Base-by-base conservation (phyloP, 2,797 vertebrate species). In the Parauchenoglanis punctatus region DNA sequence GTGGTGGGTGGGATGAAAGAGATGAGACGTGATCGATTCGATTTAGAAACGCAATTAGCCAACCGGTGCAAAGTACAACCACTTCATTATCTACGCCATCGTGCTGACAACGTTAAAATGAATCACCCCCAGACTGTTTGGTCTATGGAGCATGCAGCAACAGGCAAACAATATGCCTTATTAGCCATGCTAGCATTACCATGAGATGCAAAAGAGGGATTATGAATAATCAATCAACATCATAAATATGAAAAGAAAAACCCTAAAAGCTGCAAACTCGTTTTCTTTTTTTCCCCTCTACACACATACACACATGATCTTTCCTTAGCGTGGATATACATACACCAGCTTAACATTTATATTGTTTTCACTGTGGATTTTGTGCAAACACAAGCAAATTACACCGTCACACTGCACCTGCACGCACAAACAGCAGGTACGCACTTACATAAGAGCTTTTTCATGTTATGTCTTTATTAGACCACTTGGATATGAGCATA, bases 141-240 rank as follows among this genome's bases (percentile, higher is more conserved):
- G 70, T 68, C 59, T 83, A 31, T 46, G 72, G 83, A 67, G 59
- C 72, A 76, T 67, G 59, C 25, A 83, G 81, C 70, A 87, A 87
- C 80, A 83, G 86, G 25, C 80, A 84, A 84, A 84, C 72, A 78
- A 63, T 63, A 83, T 15, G 81, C 46, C 59, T 77, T 87, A 87
- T 83, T 84, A 84, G 15, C 81, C 81, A 25, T 67, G 46, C 58
- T 75, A 56, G 28, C 68, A 11, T 75, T 82, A 76, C 10, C 46
- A 1, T 13, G n/a, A 3, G 44, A 54, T 83, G 49, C n/a, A 68
- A 31, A 44, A 67, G 59, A 54, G 28, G 25, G 56, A 52, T 65
- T 87, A 65, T 23, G n/a, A 31, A 58, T 77, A 84, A 87, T 87
- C 73, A 78, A 84, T 87, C 61, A 84, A 68, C 35, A 84, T 87